These are phyloP conservation scores for Orthonevra nobilis DNA, from an alignment of 2,888 invertebrate genomes.

Conservation along the genomic window DNA sequence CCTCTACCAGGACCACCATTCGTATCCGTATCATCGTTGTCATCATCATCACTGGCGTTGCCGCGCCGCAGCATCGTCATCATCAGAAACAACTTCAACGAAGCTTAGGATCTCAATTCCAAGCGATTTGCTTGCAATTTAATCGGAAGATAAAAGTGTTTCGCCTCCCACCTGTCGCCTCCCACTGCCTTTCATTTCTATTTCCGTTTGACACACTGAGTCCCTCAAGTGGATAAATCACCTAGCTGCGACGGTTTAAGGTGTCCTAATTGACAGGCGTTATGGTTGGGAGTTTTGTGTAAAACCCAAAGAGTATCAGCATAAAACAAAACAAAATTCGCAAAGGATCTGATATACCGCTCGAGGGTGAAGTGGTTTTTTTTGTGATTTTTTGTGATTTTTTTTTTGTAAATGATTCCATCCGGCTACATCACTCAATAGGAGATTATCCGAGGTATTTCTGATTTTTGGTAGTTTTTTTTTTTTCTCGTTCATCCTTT, in stretches of 20 bases:
- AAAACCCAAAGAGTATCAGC: conserved; percentile 57
- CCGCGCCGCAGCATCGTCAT: conserved; percentile 15
- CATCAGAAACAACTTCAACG: conserved; percentile 52
- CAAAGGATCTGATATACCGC: conserved; percentile 46
- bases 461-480: conserved; percentile 32
- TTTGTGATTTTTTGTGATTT: conserved; percentile 40
- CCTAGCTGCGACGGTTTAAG: conserved; percentile 38
- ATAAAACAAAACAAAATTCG: conserved; percentile 50
- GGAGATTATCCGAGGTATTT: conserved; percentile 65
- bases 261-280: conserved; percentile 61
- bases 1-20: background rate
- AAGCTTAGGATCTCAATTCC: conserved; percentile 57
- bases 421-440: conserved; percentile 63
- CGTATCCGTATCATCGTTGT: too few species aligned
- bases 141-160: conserved; percentile 56
- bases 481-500: background rate
- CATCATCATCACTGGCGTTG: conserved; percentile 16
- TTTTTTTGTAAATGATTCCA: conserved; percentile 54
- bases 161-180: conserved; percentile 4
- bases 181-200: background rate
- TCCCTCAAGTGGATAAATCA: conserved; percentile 59
- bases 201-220: conserved; percentile 12
- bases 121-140: conserved; percentile 65
- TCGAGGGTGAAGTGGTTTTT: conserved; percentile 38
- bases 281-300: conserved; percentile 35